Evolutionary conservation across 2,797 vertebrate species (phyloP), one percentile per base, ranked within the genome.

Genomic region (Tokudaia tokunoshimensis): DNA sequence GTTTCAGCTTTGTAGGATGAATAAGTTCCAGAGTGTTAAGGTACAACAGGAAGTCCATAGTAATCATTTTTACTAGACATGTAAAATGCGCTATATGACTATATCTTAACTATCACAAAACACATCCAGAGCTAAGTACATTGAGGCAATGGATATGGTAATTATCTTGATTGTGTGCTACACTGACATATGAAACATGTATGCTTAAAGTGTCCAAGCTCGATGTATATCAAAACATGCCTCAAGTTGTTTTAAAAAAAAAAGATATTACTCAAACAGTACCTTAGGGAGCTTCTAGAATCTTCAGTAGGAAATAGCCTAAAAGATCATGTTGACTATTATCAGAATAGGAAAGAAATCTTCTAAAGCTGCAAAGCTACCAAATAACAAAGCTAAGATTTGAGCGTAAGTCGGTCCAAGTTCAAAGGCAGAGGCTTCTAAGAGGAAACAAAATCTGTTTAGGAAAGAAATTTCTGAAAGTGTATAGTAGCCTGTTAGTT

Each of bases 401-500:
- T 63, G 65, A 91, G 55, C 41, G 55, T 31, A 59, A 44, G 19
- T 87, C 9, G 80, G 41, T 9, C 61, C 50, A 55, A 86, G 55
- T 94, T 81, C 70, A 83, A 96, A 97, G 55, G 75, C 75, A 88
- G 65, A 94, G 44, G 44, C n/a, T 89, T 95, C 55, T 83, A 59
- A 95, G 26, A 94, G 55, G 19, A 91, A 63, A 80, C 0, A 82
- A 89, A 63, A 91, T 0, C 2, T 80, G 22, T 82, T 91, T 82
- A 92, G 76, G 80, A 93, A 93, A 82, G 13, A 65, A 6, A 4
- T 63, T 78, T 88, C 29, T 78, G 63, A 87, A 41, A 95, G 41
- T 19, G 85, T 26, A 88, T 6, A 88, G 92, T 12, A 72, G 72
- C 22, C 55, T n/a, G 15, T 61, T 31, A 29, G 61, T 88, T 92